phyloP scores from a whole-genome alignment of 2,888 invertebrate species.

The Drosophila tanythrix region DNA sequence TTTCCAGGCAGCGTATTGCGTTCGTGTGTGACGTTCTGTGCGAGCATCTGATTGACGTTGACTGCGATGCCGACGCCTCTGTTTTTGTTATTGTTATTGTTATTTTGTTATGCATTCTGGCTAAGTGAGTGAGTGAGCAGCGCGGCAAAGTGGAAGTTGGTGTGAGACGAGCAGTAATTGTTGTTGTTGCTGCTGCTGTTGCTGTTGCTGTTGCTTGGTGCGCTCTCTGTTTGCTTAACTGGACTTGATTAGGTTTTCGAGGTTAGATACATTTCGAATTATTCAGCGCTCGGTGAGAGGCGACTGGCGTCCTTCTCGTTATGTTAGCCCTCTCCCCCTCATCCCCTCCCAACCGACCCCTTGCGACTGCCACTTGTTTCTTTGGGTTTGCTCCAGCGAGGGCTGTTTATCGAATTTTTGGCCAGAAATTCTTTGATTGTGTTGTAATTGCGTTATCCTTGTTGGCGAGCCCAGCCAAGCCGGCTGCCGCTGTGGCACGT shows the following conservation, averaged over 20 bases:
- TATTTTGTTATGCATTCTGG: slow-evolving; percentile 12
- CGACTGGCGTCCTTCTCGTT: not conserved
- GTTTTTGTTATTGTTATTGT: slow-evolving; percentile 20
- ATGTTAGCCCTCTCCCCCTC: not conserved
- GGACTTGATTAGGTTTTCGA: slow-evolving; percentile 82
- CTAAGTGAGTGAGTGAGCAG: slow-evolving; percentile 11
- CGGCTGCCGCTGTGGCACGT: slow-evolving; percentile 62
- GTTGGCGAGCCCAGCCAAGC: slow-evolving; percentile 21
- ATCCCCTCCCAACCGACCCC: not conserved
- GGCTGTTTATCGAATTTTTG: slow-evolving; percentile 66
- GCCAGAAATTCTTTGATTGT: slow-evolving; percentile 76
- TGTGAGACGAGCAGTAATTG: slow-evolving; percentile 23
- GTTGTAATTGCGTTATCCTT: slow-evolving; percentile 76
- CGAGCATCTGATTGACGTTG: slow-evolving; percentile 65
- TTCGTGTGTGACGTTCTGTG: slow-evolving; percentile 84
- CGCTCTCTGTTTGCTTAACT: slow-evolving; percentile 70
- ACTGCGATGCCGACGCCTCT: slow-evolving; percentile 39
- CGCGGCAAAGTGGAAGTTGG: not conserved
- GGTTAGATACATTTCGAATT: slow-evolving; percentile 82
- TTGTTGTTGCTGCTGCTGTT: slow-evolving; percentile 29
- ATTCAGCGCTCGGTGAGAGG: slow-evolving; percentile 67
- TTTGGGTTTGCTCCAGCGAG: slow-evolving; percentile 38
- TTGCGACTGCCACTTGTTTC: slow-evolving; percentile 47
- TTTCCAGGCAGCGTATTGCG: slow-evolving; percentile 81
- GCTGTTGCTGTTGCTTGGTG: slow-evolving; percentile 8